Conservation (phyloP, 2,113 vertebrate genomes). For the Psephotus haematonotus region DNA sequence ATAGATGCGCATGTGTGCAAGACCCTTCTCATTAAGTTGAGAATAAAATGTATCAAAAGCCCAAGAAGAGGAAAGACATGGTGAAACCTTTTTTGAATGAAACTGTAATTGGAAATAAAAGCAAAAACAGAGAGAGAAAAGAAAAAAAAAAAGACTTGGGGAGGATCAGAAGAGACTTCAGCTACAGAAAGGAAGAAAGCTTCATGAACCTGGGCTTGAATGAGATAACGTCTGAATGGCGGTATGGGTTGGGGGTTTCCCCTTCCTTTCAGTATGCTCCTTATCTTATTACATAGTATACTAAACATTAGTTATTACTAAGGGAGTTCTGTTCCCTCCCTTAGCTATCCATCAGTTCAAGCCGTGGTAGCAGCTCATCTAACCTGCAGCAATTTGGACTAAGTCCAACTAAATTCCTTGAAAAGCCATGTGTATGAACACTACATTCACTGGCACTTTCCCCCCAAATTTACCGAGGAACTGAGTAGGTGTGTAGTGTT, state of each 20-base stretch:
- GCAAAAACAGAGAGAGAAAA: not conserved
- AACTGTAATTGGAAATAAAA: constrained; percentile 26
- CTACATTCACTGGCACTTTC: constrained; percentile 66
- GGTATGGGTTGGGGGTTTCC: constrained; percentile 42
- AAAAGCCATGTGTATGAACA: constrained; percentile 76
- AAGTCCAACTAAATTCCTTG: constrained; percentile 61
- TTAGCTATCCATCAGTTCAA: constrained; percentile 56
- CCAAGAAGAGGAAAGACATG: constrained; percentile 47
- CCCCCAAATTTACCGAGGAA: constrained; percentile 46
- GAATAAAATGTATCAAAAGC: constrained; percentile 41
- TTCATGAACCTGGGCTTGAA: constrained; percentile 62
- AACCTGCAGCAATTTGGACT: constrained; percentile 58
- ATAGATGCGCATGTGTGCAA: constrained; percentile 47
- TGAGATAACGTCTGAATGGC: constrained; percentile 22
- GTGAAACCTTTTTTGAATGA: constrained; percentile 60
- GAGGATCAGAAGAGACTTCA: constrained; percentile 19
- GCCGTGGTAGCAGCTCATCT: constrained; percentile 62
- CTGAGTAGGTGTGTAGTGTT: constrained; percentile 51
- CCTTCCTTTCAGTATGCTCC: constrained; percentile 53
- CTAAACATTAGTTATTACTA: constrained; percentile 38
- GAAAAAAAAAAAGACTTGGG: not conserved
- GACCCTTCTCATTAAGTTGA: not conserved
- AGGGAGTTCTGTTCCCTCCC: constrained; percentile 47
- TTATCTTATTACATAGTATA: constrained; percentile 57
- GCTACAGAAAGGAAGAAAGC: constrained; percentile 60